phyloP scores from a whole-genome alignment of 2,888 invertebrate genomes.

The Amphiduros pacificus region DNA sequence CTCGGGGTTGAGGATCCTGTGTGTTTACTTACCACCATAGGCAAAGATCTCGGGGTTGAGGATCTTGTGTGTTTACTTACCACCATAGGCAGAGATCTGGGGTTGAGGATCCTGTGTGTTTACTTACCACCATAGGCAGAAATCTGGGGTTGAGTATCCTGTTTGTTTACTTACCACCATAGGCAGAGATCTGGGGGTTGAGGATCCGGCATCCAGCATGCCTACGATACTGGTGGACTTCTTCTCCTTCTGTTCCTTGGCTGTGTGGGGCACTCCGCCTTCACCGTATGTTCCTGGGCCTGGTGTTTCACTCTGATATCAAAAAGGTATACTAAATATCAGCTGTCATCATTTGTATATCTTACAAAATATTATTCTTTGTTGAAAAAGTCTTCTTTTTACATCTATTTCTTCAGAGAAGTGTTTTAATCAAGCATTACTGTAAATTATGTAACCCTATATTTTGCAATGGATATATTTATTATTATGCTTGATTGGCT shows the following conservation, averaged over 20 bases:
- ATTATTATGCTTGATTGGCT: too few species aligned
- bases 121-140: neutral
- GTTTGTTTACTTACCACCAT: constrained; percentile 41
- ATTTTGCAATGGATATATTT: too few species aligned
- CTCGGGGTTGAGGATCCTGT: constrained; percentile 45
- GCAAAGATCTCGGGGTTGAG: neutral
- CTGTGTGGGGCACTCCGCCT: constrained; percentile 52
- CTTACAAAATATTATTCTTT: too few species aligned
- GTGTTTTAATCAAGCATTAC: too few species aligned
- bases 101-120: neutral
- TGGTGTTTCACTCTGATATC: constrained; percentile 41
- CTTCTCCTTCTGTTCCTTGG: constrained; percentile 46
- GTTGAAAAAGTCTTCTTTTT: too few species aligned
- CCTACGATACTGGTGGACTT: constrained; percentile 49
- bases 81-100: neutral
- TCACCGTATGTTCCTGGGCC: constrained; percentile 58
- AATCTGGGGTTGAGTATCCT: neutral
- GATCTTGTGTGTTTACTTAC: neutral
- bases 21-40: constrained; percentile 28
- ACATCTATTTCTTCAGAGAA: too few species aligned
- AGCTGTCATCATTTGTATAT: too few species aligned
- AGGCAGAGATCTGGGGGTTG: constrained; percentile 43
- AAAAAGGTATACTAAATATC: too few species aligned
- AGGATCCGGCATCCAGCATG: constrained; percentile 50
- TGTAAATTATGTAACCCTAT: too few species aligned